Conservation (phyloP, 2,888 invertebrate species). For the Troilus luridus region DNA sequence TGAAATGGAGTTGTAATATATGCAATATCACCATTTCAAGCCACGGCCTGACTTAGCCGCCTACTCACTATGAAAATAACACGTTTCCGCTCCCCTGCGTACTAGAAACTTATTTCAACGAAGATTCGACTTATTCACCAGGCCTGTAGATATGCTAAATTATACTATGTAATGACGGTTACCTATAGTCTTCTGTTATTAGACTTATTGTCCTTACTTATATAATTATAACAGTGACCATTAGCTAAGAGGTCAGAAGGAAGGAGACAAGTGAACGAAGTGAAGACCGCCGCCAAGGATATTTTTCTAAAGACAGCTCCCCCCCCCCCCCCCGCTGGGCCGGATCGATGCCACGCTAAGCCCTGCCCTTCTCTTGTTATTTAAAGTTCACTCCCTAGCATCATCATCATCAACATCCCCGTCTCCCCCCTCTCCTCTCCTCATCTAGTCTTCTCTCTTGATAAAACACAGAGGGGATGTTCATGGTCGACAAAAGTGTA, state of each 20-base stretch:
- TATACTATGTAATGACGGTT: no score
- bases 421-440: neutral
- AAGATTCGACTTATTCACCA: no score
- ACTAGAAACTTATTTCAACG: no score
- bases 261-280: neutral
- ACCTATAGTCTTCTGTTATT: no score
- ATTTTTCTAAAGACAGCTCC: slow-evolving; percentile 52
- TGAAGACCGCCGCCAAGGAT: slow-evolving; percentile 5
- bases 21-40: no score
- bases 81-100: no score
- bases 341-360: slow-evolving; percentile 58
- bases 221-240: neutral
- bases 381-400: slow-evolving; percentile 44
- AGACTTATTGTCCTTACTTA: neutral
- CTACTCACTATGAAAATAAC: no score
- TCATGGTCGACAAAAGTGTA: neutral
- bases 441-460: neutral
- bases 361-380: slow-evolving; percentile 48
- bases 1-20: no score
- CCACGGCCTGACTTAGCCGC: no score
- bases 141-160: no score
- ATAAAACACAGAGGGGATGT: neutral
- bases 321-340: neutral
- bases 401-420: slow-evolving; percentile 37
- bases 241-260: neutral